Conservation (phyloP, 2,888 invertebrate species). For the Apoda limacodes region DNA sequence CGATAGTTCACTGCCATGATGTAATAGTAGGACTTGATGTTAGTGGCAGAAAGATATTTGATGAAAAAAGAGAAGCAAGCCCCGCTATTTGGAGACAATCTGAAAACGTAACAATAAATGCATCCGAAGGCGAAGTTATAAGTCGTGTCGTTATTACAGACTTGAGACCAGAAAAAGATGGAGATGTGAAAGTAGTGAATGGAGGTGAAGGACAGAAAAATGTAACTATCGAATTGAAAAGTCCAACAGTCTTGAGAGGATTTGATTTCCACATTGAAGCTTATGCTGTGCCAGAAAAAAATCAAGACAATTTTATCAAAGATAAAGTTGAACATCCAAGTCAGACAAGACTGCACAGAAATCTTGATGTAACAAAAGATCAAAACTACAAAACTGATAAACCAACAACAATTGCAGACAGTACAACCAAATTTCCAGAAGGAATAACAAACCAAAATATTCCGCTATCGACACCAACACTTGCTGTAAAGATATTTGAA, state of each 20-base stretch:
- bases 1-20: constrained; percentile 33
- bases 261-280: constrained; percentile 45
- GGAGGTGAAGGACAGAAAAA: constrained; percentile 47
- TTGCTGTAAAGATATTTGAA: too few species aligned
- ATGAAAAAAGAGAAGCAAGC: constrained; percentile 39
- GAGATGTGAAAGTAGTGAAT: constrained; percentile 40
- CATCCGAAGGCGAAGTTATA: constrained; percentile 38
- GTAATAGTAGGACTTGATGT: constrained; percentile 29
- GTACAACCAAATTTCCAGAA: constrained; percentile 3
- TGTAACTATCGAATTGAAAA: constrained; percentile 48
- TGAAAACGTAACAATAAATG: constrained; percentile 36
- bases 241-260: constrained; percentile 49
- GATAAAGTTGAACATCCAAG: not conserved
- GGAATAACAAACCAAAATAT: too few species aligned
- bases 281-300: constrained; percentile 25
- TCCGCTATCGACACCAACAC: too few species aligned
- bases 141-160: constrained; percentile 40
- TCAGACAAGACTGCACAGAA: not conserved
- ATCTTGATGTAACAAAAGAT: constrained; percentile 3
- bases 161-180: constrained; percentile 45
- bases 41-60: constrained; percentile 36
- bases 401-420: constrained; percentile 1
- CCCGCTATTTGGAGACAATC: constrained; percentile 46
- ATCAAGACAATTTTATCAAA: constrained; percentile 1
- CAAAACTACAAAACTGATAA: not conserved